Evolutionary conservation across 2,113 vertebrate genomes (phyloP), one percentile per base, ranked within the genome.

Genomic region (Petrocephalus microphthalmus): DNA sequence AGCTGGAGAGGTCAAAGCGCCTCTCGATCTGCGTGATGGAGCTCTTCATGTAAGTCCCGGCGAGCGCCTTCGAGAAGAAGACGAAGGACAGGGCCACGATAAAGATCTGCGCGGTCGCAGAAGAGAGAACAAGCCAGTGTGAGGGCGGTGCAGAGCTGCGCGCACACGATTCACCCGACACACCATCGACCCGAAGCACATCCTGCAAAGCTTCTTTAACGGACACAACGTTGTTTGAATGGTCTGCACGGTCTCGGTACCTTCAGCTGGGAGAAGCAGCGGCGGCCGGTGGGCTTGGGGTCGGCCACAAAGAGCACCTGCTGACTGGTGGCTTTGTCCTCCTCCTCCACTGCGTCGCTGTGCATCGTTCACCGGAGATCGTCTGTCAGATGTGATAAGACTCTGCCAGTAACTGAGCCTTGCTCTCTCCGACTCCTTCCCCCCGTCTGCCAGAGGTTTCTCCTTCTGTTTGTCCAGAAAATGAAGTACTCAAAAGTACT

Each of bases 1-100:
- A 96, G 57, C 97, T 98, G 0, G 97, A 89, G 89, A 98, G 93
- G 84, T 96, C 97, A 85, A 99, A 99, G 60, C 97, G 96, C 47
- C 97, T 93, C 94, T 99, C 98, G 45, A 99, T 97, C 89, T 99
- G 98, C 15, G 97, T 98, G 91, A 98, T 95, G 88, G 97, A 93
- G 90, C 96, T 98, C 93, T 99, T 99, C 97, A 99, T 97, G 64
- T 96, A 93, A 0, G 94, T 89, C 37, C 93, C 97, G 37, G 93
- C 91, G 33, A 98, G 90, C 0, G 95, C 5, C 92, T 97, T 99
- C 2, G 95, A 95, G 89, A 97, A 96, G 90, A 93, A 96, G 89
- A 94, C 93, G 90, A 98, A 95, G 0, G 96, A 95, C 54, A 99
- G 92, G 20, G 97, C 96, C 89, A 93, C 90, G 0, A 98, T 94